A percentile compares a stretch with the other conserved stretches of the same genome.
phyloP scores from a whole-genome alignment of 2,113 vertebrate genomes.

The Atrichornis clamosus region DNA sequence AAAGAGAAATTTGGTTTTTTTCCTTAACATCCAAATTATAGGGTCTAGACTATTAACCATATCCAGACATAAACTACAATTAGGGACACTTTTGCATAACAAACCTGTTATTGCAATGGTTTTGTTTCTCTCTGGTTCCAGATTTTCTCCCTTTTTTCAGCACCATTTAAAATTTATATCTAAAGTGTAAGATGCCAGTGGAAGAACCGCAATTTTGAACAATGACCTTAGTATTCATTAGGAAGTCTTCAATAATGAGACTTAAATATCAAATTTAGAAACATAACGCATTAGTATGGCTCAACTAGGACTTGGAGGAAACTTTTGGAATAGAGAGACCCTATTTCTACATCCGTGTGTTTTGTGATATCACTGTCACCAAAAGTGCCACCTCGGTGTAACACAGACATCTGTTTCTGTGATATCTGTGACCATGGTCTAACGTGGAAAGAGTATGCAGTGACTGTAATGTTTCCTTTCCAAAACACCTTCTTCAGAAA shows the following conservation, averaged over 20 bases:
- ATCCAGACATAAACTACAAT: background rate
- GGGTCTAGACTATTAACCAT: background rate
- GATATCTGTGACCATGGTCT: background rate
- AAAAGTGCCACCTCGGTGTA: background rate
- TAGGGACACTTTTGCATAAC: background rate
- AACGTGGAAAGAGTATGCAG: background rate
- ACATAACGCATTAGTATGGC: background rate
- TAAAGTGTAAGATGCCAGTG: background rate
- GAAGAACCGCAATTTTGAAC: background rate
- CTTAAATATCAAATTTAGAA: background rate
- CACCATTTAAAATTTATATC: background rate
- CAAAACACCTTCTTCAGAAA: background rate
- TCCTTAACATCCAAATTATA: background rate
- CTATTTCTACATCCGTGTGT: accelerated
- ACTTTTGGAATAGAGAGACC: background rate
- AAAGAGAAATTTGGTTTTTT: background rate
- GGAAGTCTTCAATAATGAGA: background rate
- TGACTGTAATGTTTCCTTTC: background rate
- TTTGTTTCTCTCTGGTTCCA: background rate
- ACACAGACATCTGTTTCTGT: background rate
- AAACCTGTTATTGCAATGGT: background rate
- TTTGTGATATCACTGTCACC: background rate
- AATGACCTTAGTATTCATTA: background rate
- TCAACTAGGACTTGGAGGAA: background rate
- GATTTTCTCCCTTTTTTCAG: background rate